A percentile compares a stretch with the other conserved stretches of the same genome.
phyloP scores from a whole-genome alignment of 35 echinoderm and acorn worm species.

The Anneissia japonica region DNA sequence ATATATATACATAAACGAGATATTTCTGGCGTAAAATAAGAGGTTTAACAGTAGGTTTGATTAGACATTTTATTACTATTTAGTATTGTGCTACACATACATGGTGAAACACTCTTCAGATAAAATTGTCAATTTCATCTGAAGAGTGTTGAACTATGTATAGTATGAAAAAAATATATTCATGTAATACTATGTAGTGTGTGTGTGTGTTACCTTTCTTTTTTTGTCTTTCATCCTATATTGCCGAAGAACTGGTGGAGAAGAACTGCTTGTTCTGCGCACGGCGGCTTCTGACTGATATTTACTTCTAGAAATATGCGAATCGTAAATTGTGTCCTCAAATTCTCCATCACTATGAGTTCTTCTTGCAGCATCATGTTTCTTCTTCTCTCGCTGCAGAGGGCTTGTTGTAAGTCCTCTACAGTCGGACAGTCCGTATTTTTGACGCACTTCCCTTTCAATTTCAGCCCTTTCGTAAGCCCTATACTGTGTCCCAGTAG shows the following conservation, averaged over 20 bases:
- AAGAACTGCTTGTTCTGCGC: background rate
- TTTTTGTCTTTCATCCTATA: background rate
- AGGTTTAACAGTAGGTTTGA: too few relatives aligned
- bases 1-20: too few relatives aligned
- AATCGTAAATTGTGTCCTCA: background rate
- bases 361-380: background rate
- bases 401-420: background rate
- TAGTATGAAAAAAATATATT: too few relatives aligned
- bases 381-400: background rate
- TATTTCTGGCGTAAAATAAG: too few relatives aligned
- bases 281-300: background rate
- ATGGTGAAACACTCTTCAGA: too few relatives aligned
- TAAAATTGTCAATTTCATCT: too few relatives aligned
- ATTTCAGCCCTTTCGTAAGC: constrained; percentile 68
- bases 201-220: background rate
- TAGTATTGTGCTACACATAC: too few relatives aligned
- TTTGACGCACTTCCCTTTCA: constrained; percentile 39
- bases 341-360: constrained; percentile 11
- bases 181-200: too few relatives aligned
- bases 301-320: background rate
- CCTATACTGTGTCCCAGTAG: constrained; percentile 77
- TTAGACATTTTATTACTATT: too few relatives aligned
- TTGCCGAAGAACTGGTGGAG: background rate
- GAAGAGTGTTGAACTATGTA: too few relatives aligned
- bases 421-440: constrained; percentile 41